Conservation (phyloP, 2,888 invertebrate species). For the Choreutis nemorana region DNA sequence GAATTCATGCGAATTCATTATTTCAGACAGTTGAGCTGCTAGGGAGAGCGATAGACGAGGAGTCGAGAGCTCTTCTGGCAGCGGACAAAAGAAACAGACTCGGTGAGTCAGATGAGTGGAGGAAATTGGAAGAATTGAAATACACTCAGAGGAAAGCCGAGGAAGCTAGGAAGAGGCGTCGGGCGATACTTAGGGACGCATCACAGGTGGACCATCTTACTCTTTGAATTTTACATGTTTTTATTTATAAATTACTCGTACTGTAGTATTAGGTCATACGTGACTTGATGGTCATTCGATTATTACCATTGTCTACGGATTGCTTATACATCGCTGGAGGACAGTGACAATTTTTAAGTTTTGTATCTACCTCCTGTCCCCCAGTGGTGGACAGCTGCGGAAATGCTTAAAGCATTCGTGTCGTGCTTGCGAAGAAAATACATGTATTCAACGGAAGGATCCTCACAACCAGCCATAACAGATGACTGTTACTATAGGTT, state of each 20-base stretch:
- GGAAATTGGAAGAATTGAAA: conserved; percentile 22
- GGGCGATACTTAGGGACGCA: conserved; percentile 27
- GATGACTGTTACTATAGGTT: too few relatives aligned
- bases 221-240: background rate
- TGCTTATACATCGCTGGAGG: background rate
- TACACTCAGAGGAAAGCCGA: conserved; percentile 23
- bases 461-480: too few relatives aligned
- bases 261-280: too few relatives aligned
- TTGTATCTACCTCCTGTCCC: too few relatives aligned
- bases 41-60: conserved; percentile 32
- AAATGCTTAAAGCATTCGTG: too few relatives aligned
- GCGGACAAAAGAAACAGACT: conserved; percentile 30
- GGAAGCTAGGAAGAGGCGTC: conserved; percentile 26
- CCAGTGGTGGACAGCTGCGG: too few relatives aligned
- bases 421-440: too few relatives aligned
- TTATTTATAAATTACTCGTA: too few relatives aligned
- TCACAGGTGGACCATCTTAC: conserved; percentile 26
- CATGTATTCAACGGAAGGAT: too few relatives aligned
- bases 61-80: conserved; percentile 30
- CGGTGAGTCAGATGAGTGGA: conserved; percentile 24
- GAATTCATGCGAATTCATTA: too few relatives aligned
- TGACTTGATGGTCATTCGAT: too few relatives aligned
- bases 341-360: background rate
- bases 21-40: conserved; percentile 27
- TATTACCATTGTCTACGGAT: too few relatives aligned